A percentile compares a stretch with the other conserved stretches of the same genome.
Evolutionary conservation across 2,113 vertebrate genomes (phyloP).

Genomic region (Corythoichthys haematopterus): DNA sequence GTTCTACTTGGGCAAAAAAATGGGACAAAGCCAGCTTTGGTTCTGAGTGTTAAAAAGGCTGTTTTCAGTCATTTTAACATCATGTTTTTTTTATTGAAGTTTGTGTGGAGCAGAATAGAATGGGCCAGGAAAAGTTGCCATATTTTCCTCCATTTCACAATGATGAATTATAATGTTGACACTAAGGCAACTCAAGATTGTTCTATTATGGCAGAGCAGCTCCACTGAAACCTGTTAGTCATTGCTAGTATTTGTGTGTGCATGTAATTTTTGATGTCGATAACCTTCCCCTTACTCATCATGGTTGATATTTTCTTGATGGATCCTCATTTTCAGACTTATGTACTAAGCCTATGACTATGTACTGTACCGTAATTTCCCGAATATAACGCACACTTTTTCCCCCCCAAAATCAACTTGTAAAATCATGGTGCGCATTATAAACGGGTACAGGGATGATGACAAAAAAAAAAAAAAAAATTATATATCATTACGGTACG

Average conservation of each 20-base stretch:
- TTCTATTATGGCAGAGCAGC: background rate
- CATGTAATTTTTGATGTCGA: no score
- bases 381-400: no score
- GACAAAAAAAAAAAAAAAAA: no score
- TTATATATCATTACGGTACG: no score
- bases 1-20: conserved; percentile 16
- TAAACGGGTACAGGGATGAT: no score
- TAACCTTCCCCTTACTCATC: no score
- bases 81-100: background rate
- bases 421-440: no score
- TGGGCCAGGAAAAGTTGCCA: background rate
- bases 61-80: background rate
- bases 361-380: no score
- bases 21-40: background rate
- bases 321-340: no score
- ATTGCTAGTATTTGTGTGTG: background rate
- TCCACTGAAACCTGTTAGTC: background rate
- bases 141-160: background rate
- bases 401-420: no score
- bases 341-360: no score
- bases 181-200: background rate
- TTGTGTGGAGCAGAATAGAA: background rate
- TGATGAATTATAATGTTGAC: background rate
- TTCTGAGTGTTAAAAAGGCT: background rate
- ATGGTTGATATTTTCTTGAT: no score